A percentile compares a stretch with the other conserved stretches of the same genome.
These are phyloP conservation scores for Pomacea canaliculata DNA, from an alignment of 2,888 invertebrate genomes.

Conservation along the genomic window DNA sequence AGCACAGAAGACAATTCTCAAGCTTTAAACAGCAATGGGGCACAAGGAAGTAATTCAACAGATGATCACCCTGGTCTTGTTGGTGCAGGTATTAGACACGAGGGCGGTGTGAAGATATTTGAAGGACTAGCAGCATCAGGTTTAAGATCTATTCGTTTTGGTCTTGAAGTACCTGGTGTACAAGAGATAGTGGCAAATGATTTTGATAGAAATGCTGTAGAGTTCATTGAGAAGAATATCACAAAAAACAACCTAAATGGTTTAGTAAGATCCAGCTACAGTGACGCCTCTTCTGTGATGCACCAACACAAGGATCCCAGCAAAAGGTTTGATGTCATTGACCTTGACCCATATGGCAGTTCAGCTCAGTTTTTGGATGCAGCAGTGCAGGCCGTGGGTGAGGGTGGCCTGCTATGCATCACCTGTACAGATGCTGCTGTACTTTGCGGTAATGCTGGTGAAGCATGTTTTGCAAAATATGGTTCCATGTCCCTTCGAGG, in stretches of 20 bases:
- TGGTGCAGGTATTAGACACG: conserved; percentile 48
- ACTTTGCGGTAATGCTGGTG: conserved; percentile 93
- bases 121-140: conserved; percentile 98
- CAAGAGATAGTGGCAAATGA: conserved; percentile 88
- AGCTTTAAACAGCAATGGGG: not conserved
- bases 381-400: conserved; percentile 64
- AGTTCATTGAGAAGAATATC: conserved; percentile 87
- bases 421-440: conserved; percentile 97
- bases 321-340: conserved; percentile 87
- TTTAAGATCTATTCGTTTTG: conserved; percentile 93
- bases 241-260: conserved; percentile 81
- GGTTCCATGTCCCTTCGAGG: conserved; percentile 88
- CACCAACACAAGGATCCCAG: conserved; percentile 75
- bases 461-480: conserved; percentile 93
- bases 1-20: not conserved
- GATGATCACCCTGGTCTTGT: conserved; percentile 14
- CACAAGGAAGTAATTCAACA: no score
- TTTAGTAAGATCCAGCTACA: conserved; percentile 81
- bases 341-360: conserved; percentile 97
- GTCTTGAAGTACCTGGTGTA: conserved; percentile 89
- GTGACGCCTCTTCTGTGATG: conserved; percentile 81
- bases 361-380: conserved; percentile 86
- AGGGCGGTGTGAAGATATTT: conserved; percentile 75
- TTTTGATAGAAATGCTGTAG: conserved; percentile 84
- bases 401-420: conserved; percentile 86